phyloP scores from a whole-genome alignment of 2,888 invertebrate genomes.

The Catotricha subobsoleta region DNA sequence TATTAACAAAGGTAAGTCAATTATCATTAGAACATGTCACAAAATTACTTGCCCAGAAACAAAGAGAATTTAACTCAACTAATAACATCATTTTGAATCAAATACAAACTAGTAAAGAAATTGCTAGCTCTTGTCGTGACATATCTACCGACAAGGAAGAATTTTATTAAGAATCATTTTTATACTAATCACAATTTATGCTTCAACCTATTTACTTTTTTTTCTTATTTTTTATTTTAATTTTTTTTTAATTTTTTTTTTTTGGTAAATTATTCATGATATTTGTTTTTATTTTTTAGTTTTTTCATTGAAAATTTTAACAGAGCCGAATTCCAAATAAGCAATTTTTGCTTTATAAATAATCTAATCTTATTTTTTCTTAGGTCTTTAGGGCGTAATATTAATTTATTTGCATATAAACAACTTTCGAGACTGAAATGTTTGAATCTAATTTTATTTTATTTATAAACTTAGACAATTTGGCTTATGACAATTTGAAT shows the following conservation, averaged over 20 bases:
- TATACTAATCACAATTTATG: background rate
- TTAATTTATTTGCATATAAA: no score
- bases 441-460: no score
- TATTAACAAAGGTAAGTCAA: slow-evolving; percentile 16
- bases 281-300: background rate
- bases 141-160: slow-evolving; percentile 12
- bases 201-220: background rate
- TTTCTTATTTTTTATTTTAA: background rate
- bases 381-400: no score
- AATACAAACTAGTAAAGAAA: slow-evolving; percentile 12
- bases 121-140: slow-evolving; percentile 12
- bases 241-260: background rate
- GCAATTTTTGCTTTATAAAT: no score
- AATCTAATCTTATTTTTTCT: no score
- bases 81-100: slow-evolving; percentile 10
- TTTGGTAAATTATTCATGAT: background rate
- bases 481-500: no score
- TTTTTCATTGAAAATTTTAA: background rate
- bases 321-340: no score
- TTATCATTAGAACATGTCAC: slow-evolving; percentile 10
- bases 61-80: slow-evolving; percentile 7
- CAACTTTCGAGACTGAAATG: no score
- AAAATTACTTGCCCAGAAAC: slow-evolving; percentile 9
- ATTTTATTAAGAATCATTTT: slow-evolving; percentile 10
- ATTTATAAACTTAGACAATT: no score